A percentile compares a stretch with the other conserved stretches of the same genome.
These are phyloP conservation scores for Crotalus tigris DNA, from an alignment of 2,113 vertebrate species.

Conservation along the genomic window DNA sequence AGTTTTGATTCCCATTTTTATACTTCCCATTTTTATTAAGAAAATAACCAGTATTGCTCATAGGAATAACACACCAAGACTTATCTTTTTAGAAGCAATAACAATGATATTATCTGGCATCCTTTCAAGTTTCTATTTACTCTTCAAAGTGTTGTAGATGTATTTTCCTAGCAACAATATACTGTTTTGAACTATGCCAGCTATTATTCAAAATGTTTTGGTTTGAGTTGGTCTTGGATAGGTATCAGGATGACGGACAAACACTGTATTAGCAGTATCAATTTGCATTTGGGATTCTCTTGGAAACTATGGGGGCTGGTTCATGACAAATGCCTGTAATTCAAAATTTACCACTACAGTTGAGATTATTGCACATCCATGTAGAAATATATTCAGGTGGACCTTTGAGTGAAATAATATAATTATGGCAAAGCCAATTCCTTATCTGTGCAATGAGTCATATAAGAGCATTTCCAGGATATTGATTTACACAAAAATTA, in stretches of 20 bases:
- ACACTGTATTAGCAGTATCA: too few species aligned
- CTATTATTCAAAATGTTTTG: not conserved
- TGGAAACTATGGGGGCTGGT: too few species aligned
- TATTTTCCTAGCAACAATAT: not conserved
- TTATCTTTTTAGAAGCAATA: not conserved
- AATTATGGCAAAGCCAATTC: not conserved
- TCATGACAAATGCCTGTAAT: too few species aligned
- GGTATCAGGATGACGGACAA: not conserved
- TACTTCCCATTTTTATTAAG: not conserved
- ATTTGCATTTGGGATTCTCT: too few species aligned
- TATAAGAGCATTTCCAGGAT: not conserved
- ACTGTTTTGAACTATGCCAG: not conserved
- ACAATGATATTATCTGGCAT: not conserved
- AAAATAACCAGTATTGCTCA: not conserved
- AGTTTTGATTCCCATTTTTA: not conserved
- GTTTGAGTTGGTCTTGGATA: not conserved
- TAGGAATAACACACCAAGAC: not conserved
- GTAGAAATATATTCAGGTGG: not conserved
- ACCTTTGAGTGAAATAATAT: not conserved
- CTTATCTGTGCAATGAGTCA: not conserved
- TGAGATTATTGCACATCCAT: too few species aligned
- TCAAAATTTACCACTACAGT: too few species aligned
- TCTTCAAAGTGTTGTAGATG: not conserved
- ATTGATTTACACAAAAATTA: not conserved
- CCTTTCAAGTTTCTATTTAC: not conserved